A percentile compares a stretch with the other conserved stretches of the same genome.
Conservation (phyloP, 37 sponge, comb jelly and placozoan genomes). For the Chondrilla cf. caribensis region DNA sequence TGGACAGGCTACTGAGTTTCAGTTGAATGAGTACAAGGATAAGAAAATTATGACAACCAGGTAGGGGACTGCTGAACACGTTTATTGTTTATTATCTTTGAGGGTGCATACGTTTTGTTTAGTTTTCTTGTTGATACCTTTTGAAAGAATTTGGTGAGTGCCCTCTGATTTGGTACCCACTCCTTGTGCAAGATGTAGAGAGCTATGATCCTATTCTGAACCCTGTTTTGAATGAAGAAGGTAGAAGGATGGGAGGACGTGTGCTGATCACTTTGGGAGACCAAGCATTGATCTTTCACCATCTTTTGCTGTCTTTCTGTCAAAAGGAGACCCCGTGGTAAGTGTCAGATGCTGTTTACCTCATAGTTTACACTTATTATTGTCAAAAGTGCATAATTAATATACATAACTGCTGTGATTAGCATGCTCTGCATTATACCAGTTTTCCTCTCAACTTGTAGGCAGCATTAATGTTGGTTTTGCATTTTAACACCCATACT, state of each 20-base stretch:
- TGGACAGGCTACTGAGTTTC: constrained; percentile 97
- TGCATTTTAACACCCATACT: too few relatives aligned
- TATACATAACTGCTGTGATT: too few relatives aligned
- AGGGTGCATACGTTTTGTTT: not conserved
- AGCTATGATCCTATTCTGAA: constrained; percentile 98
- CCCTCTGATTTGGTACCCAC: constrained; percentile 97
- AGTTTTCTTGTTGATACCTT: constrained; percentile 97
- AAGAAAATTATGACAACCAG: constrained; percentile 91
- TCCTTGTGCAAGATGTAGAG: constrained; percentile 97
- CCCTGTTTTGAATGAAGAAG: constrained; percentile 95
- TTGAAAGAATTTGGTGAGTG: constrained; percentile 95
- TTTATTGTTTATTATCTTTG: too few relatives aligned
- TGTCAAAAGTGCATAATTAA: too few relatives aligned
- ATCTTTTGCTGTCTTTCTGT: constrained; percentile 94
- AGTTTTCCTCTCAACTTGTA: too few relatives aligned
- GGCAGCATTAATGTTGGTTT: too few relatives aligned
- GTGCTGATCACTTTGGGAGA: constrained; percentile 98
- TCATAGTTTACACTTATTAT: too few relatives aligned
- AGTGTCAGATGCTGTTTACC: too few relatives aligned
- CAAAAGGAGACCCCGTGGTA: constrained; percentile 92
- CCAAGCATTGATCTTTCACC: constrained; percentile 98
- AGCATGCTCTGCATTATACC: too few relatives aligned
- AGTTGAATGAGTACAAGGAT: constrained; percentile 90
- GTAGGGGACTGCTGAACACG: too few relatives aligned
- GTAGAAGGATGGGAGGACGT: constrained; percentile 87